Base-by-base conservation (phyloP, 1,140 invertebrate genomes). In the Thrips palmi region DNA sequence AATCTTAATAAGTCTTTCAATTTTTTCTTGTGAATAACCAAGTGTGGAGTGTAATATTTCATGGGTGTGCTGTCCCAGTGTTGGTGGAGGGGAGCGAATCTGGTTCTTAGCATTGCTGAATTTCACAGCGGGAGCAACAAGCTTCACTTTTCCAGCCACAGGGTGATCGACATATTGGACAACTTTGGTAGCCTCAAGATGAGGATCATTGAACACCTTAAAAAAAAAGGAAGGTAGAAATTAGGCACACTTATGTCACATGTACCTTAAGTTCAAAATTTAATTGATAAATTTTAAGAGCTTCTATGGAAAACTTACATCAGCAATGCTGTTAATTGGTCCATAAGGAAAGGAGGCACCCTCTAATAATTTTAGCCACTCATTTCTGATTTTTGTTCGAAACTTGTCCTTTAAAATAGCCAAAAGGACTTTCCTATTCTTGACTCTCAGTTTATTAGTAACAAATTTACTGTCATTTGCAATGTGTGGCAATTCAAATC, bases 121-220 rank as follows among this genome's bases (percentile, higher is more conserved):
- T 30, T 64, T 66, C 1, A 93, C 88, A 0, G 91, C 71, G 7
- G 88, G 85, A 1, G 81, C 86, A 3, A 92, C 77, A 12, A 93
- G 55, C 54, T 77, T 83, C 0, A 94, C 59, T 32, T 56, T 65
- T 0, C 77, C 83, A 24, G 69, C 70, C 31, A 57, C 59, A 0
- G 73, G 60, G 63, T 92, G 83, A 1, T 68, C 52, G 38, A 93
- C 48, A 37, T 74, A 72, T 58, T 86, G 71, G 1, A 93, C 78
- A 39, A 92, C 51, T 11, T 64, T 62, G 47, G 80, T 77, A 14
- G 74, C 59, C 45, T 73, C 62, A 0, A 93, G 69, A 59, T 94
- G 88, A 4, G 75, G 74, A 63, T 94, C 86, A 32, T 72, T 63
- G 54, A 96, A 97, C 0, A 85, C 83, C 56, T 66, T 42, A n/a